Evolutionary conservation across 2,797 vertebrate species (phyloP), one percentile per base, ranked within the genome.

Genomic region (Fringilla coelebs): DNA sequence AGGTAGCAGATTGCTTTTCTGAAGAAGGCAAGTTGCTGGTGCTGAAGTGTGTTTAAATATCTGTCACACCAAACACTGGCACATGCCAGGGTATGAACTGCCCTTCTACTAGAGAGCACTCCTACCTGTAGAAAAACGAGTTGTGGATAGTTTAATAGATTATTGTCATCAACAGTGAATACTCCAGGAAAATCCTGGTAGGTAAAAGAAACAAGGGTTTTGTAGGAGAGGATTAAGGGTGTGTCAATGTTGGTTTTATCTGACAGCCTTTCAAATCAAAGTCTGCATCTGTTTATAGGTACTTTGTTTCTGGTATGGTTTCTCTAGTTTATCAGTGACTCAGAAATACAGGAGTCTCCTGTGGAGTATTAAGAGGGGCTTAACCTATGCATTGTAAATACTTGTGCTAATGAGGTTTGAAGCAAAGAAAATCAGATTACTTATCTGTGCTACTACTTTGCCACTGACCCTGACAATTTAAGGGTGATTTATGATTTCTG

Each of bases 401-500:
- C 66, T 91, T 92, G 67, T 32, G 52, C 70, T 93, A 83, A 92
- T 66, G 65, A 93, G 82, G 79, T 82, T 78, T 70, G 75, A 92
- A 91, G 83, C 62, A 85, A 68, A 71, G 80, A 90, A 95, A 96
- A 94, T 88, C 81, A 95, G 85, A 88, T 93, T 92, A 68, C 70
- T 91, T 88, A 67, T 81, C 93, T 81, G 45, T 91, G 86, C 73
- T 52, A 31, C 90, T 89, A 7, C 85, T 93, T 88, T 88, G 90
- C 65, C 71, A 38, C 81, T 87, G 88, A 63, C 60, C 60, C 77
- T 85, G 90, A 84, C 72, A 78, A 66, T 93, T 93, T 95, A 85
- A 90, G 41, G 68, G 85, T 94, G 92, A 95, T 95, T 89, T 89
- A 91, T 92, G 86, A 89, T 85, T 96, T 91, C 85, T 95, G 92